phyloP scores from a whole-genome alignment of 2,888 invertebrate species.

The Prosopocoilus inquinatus region DNA sequence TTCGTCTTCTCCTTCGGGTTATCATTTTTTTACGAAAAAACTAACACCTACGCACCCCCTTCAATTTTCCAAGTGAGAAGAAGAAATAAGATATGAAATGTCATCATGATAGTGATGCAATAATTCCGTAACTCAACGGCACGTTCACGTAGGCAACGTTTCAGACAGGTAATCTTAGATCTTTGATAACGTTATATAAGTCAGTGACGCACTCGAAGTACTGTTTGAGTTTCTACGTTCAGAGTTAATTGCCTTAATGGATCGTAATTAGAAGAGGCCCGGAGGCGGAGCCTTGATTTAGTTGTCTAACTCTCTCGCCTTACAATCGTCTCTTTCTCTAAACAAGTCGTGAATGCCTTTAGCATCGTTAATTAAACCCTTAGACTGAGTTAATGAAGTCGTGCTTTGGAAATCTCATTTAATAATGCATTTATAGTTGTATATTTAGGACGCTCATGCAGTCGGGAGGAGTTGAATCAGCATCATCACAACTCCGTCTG shows the following conservation, averaged over 20 bases:
- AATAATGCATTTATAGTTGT: conserved; percentile 21
- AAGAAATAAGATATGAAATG: too few species aligned
- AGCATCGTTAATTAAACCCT: conserved; percentile 42
- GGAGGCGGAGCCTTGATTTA: conserved; percentile 30
- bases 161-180: conserved; percentile 17
- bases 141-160: conserved; percentile 6
- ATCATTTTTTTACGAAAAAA: too few species aligned
- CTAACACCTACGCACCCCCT: too few species aligned
- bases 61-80: too few species aligned
- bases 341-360: conserved; percentile 31
- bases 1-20: too few species aligned
- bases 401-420: conserved; percentile 26
- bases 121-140: neutral
- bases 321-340: conserved; percentile 14
- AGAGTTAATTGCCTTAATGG: conserved; percentile 46
- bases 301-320: conserved; percentile 7
- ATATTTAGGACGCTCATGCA: too few species aligned
- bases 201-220: conserved; percentile 18
- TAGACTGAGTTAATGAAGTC: conserved; percentile 27
- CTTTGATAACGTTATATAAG: conserved; percentile 7
- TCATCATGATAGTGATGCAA: too few species aligned
- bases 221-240: conserved; percentile 32
- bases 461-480: too few species aligned
- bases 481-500: too few species aligned
- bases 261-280: conserved; percentile 41